These are phyloP conservation scores for Asbolus verrucosus DNA, from an alignment of 1,140 invertebrate species.

Conservation along the genomic window DNA sequence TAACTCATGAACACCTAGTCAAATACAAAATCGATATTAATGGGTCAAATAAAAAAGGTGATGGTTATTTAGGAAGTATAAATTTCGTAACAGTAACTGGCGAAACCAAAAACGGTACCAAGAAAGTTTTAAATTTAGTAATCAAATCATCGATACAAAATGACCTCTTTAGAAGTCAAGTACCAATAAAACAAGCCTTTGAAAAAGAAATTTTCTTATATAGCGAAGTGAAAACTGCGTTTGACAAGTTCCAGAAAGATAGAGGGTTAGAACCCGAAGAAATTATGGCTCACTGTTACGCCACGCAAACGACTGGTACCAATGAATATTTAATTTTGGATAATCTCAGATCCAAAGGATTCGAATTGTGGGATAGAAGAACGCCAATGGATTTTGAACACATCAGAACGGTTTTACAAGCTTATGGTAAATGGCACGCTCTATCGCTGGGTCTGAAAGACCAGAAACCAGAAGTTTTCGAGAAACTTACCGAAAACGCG, in stretches of 20 bases:
- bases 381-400: conserved; percentile 64
- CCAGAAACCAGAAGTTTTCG: conserved; percentile 55
- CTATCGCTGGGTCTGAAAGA: conserved; percentile 67
- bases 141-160: conserved; percentile 7
- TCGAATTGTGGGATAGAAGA: conserved; percentile 65
- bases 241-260: conserved; percentile 60
- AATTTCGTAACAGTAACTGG: conserved; percentile 8
- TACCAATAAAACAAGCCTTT: conserved; percentile 5
- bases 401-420: conserved; percentile 64
- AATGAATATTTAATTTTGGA: conserved; percentile 68
- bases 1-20: background rate
- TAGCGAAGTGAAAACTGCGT: conserved; percentile 49
- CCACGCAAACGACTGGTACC: conserved; percentile 56
- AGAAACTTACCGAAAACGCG: background rate
- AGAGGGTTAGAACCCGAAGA: background rate
- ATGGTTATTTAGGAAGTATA: conserved; percentile 16
- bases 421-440: conserved; percentile 69
- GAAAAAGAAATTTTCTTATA: conserved; percentile 53
- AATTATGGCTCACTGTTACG: conserved; percentile 60
- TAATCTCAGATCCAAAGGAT: conserved; percentile 67
- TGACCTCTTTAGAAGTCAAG: background rate
- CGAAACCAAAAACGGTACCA: background rate
- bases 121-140: background rate
- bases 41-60: background rate
- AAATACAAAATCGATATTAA: background rate